phyloP scores from a whole-genome alignment of 35 echinoderm and acorn worm species.

The Antedon bifida region DNA sequence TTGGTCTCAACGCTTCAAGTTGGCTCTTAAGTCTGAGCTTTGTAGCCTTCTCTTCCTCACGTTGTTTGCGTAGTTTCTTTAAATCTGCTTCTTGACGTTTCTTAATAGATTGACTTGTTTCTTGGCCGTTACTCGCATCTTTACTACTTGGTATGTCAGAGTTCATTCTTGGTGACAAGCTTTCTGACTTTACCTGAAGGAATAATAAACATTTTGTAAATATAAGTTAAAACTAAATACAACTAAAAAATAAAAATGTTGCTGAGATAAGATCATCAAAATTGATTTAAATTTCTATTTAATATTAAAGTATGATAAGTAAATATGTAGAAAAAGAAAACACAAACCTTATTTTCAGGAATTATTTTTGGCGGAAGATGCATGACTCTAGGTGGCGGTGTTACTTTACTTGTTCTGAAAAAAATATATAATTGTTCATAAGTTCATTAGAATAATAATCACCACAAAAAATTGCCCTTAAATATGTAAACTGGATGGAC shows the following conservation, averaged over 20 bases:
- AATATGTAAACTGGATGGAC: no score
- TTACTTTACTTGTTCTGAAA: neutral
- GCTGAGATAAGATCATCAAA: no score
- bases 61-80: slow-evolving; percentile 54
- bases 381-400: neutral
- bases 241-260: no score
- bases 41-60: slow-evolving; percentile 52
- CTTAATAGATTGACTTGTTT: neutral
- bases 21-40: slow-evolving; percentile 50
- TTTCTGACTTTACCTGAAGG: no score
- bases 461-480: no score
- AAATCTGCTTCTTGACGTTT: slow-evolving; percentile 11
- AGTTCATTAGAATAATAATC: no score
- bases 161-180: neutral
- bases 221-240: no score
- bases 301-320: no score
- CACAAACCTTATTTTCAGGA: no score
- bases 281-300: no score
- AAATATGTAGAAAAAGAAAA: no score
- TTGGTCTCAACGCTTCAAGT: slow-evolving; percentile 37
- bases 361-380: neutral
- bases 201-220: no score
- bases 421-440: neutral
- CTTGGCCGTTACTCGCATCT: neutral
- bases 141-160: neutral